These are phyloP conservation scores for Ophthalmolycus amberensis DNA, from an alignment of 2,113 vertebrate species.

Conservation along the genomic window DNA sequence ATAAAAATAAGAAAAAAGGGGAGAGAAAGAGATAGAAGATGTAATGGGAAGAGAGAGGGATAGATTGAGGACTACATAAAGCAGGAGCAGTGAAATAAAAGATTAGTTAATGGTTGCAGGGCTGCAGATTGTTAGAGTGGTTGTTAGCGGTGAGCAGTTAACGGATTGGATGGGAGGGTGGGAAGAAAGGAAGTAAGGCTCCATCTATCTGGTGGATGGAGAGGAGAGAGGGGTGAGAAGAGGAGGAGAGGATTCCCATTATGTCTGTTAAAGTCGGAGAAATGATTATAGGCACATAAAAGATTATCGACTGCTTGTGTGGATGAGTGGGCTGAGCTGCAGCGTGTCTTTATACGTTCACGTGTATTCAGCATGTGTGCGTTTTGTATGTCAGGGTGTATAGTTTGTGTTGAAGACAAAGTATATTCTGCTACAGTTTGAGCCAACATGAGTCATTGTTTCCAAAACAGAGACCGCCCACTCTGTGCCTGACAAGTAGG, in stretches of 20 bases:
- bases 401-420: conserved; percentile 10
- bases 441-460: conserved; percentile 62
- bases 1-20: background rate
- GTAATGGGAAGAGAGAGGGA: conserved; percentile 2
- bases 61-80: conserved; percentile 30
- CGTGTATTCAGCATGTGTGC: background rate
- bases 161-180: conserved; percentile 1
- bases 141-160: conserved; percentile 15
- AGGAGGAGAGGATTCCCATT: background rate
- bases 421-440: conserved; percentile 23
- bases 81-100: conserved; percentile 41
- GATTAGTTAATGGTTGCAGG: conserved; percentile 33
- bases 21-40: conserved; percentile 24
- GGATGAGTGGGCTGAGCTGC: background rate
- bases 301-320: conserved; percentile 10
- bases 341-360: background rate
- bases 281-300: background rate
- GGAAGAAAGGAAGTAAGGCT: background rate
- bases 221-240: background rate
- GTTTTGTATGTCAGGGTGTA: background rate
- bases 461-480: conserved; percentile 60
- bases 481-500: conserved; percentile 32
- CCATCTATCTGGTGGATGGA: conserved; percentile 13
- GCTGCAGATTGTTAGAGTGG: conserved; percentile 19
- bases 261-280: conserved; percentile 19